These are phyloP conservation scores for Panagrolaimus sp. DNA, from an alignment of 1,140 invertebrate species.

Conservation along the genomic window DNA sequence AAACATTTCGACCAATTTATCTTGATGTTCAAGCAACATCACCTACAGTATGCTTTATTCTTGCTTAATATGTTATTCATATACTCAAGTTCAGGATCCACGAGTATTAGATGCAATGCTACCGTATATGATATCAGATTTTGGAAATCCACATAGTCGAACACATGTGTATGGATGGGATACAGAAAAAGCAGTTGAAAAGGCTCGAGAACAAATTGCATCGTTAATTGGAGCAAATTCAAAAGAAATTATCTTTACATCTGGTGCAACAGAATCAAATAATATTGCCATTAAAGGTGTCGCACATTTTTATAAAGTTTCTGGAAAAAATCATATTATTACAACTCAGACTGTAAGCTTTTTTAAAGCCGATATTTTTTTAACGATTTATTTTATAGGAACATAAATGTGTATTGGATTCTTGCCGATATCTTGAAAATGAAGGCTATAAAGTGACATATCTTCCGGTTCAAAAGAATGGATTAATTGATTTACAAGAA, in stretches of 20 bases:
- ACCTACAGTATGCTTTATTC: constrained; percentile 69
- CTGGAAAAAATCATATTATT: constrained; percentile 86
- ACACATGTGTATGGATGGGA: constrained; percentile 99
- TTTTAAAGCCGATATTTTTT: constrained; percentile 13
- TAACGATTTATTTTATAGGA: constrained; percentile 65
- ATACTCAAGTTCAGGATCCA: constrained; percentile 70
- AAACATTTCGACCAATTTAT: constrained; percentile 74
- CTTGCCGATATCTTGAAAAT: constrained; percentile 83
- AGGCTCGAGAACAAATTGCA: constrained; percentile 74
- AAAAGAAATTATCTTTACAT: constrained; percentile 96
- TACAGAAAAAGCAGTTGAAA: constrained; percentile 86
- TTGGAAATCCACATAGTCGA: constrained; percentile 96
- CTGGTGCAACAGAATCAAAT: constrained; percentile 97
- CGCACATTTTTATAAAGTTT: constrained; percentile 82
- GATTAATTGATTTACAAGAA: constrained; percentile 74
- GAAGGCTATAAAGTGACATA: constrained; percentile 95
- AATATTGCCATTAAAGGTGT: constrained; percentile 96
- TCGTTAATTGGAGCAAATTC: constrained; percentile 88
- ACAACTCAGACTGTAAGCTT: constrained; percentile 89
- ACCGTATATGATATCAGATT: constrained; percentile 78
- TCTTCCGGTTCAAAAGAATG: constrained; percentile 81
- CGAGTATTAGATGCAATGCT: constrained; percentile 94
- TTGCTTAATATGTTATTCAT: neutral
- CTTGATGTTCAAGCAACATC: constrained; percentile 96
- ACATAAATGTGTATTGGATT: constrained; percentile 98